These are phyloP conservation scores for Macrosiphum euphorbiae DNA, from an alignment of 2,888 invertebrate species.

Conservation along the genomic window DNA sequence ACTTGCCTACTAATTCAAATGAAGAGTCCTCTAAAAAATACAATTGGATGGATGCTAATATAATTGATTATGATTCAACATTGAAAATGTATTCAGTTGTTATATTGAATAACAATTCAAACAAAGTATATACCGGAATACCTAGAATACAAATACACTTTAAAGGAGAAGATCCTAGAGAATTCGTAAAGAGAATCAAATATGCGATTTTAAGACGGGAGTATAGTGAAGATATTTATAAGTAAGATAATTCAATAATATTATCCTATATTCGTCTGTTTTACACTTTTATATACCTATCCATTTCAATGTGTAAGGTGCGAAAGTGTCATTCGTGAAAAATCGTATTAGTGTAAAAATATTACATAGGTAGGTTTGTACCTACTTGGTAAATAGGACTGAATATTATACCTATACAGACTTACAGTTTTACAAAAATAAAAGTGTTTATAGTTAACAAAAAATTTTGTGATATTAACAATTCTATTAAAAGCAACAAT, in stretches of 20 bases:
- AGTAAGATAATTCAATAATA: neutral
- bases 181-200: constrained; percentile 31
- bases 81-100: constrained; percentile 17
- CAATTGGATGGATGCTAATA: constrained; percentile 16
- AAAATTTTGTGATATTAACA: neutral
- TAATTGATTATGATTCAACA: neutral
- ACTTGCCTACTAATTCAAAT: neutral
- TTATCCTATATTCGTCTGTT: neutral
- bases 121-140: neutral
- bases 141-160: constrained; percentile 51
- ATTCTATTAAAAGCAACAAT: neutral
- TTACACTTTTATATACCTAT: too few species aligned
- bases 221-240: constrained; percentile 39
- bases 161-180: constrained; percentile 56
- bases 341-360: neutral
- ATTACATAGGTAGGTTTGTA: neutral
- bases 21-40: neutral
- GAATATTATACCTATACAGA: neutral
- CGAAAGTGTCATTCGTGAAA: neutral
- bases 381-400: neutral
- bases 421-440: neutral
- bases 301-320: neutral
- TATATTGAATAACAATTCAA: neutral
- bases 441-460: neutral
- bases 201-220: constrained; percentile 27